These are phyloP conservation scores for Plodia interpunctella DNA, from an alignment of 1,140 invertebrate species.

Conservation along the genomic window DNA sequence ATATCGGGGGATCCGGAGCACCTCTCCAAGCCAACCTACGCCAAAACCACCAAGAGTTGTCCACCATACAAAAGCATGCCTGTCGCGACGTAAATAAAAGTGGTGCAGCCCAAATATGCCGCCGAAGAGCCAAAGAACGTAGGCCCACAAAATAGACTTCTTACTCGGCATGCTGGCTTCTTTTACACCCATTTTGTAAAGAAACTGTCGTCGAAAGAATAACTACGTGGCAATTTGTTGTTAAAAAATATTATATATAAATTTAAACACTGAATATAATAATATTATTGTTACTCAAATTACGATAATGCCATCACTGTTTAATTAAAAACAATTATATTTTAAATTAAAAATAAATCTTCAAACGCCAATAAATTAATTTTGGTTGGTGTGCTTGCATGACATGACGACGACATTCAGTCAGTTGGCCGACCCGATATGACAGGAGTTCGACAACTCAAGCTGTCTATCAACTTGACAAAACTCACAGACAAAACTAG, in stretches of 20 bases:
- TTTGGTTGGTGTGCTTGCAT: no score
- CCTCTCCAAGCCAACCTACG: conserved; percentile 90
- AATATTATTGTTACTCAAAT: no score
- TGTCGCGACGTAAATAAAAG: conserved; percentile 91
- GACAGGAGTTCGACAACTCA: no score
- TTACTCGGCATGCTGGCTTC: conserved; percentile 34
- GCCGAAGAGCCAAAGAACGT: conserved; percentile 91
- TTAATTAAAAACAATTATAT: no score
- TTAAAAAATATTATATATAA: not conserved
- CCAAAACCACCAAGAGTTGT: conserved; percentile 92
- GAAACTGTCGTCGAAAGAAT: not conserved
- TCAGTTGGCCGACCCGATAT: no score
- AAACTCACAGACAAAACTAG: no score
- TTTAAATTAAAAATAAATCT: no score
- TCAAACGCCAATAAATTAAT: no score
- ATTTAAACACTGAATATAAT: no score
- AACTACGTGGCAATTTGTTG: not conserved
- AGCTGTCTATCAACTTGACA: no score
- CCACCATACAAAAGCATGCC: conserved; percentile 94
- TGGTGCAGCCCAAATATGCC: conserved; percentile 94
- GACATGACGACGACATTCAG: no score
- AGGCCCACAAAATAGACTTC: conserved; percentile 86
- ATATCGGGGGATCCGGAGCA: conserved; percentile 91
- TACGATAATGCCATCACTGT: no score
- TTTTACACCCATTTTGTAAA: conserved; percentile 33